A percentile compares a stretch with the other conserved stretches of the same genome.
phyloP scores from a whole-genome alignment of 2,797 vertebrate genomes.

The Bovichtus variegatus region DNA sequence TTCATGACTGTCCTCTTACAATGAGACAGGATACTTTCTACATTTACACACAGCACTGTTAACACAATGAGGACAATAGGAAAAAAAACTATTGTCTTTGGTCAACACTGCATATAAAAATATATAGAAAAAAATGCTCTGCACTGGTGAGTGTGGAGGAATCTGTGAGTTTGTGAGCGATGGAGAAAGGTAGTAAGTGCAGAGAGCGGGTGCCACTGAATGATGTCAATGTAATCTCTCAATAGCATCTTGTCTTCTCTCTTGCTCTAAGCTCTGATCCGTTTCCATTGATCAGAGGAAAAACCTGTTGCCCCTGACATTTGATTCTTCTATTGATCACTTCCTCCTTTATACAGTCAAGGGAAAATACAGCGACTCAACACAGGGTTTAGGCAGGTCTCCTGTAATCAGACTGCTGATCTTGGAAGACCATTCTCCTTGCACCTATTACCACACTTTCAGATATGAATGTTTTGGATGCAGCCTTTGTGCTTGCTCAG shows the following conservation, averaged over 20 bases:
- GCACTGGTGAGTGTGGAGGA: background rate
- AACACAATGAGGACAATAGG: constrained; percentile 16
- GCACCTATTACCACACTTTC: background rate
- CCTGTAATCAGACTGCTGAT: constrained; percentile 74
- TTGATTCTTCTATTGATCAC: constrained; percentile 88
- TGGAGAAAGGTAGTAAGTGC: constrained; percentile 52
- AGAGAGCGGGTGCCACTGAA: constrained; percentile 73
- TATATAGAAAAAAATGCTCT: background rate
- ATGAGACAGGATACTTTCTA: constrained; percentile 17
- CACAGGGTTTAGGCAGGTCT: constrained; percentile 67
- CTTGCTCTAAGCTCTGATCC: constrained; percentile 83
- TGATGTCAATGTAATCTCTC: constrained; percentile 86
- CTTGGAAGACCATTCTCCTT: constrained; percentile 53
- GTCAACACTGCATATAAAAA: background rate
- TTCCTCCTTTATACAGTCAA: constrained; percentile 87
- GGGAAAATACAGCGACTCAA: constrained; percentile 81
- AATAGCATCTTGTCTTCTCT: constrained; percentile 84
- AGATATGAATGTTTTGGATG: constrained; percentile 5
- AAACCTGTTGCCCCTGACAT: constrained; percentile 88
- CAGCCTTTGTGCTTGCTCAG: background rate
- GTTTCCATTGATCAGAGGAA: constrained; percentile 88
- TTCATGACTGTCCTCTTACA: constrained; percentile 60
- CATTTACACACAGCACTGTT: background rate
- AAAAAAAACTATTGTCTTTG: constrained; percentile 25
- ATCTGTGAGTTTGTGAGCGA: constrained; percentile 39